phyloP scores from a whole-genome alignment of 2,797 vertebrate species.

The Coracias cyanogaster region DNA sequence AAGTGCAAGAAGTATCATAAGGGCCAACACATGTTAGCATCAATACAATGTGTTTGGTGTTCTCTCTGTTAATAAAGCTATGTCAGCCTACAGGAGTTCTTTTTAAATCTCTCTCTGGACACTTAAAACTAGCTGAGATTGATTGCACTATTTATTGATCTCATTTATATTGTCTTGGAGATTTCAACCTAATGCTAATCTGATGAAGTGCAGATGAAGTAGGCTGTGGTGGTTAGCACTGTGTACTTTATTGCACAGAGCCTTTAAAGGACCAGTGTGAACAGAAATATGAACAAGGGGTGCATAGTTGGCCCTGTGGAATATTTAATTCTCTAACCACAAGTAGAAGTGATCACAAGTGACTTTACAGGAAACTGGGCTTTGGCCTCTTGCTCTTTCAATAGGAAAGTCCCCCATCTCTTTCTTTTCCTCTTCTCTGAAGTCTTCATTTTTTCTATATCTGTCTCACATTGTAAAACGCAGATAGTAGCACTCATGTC shows the following conservation, averaged over 20 bases:
- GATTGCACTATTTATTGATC: slow-evolving; percentile 38
- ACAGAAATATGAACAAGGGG: background rate
- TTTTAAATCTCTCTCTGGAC: slow-evolving; percentile 10
- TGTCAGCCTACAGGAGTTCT: background rate
- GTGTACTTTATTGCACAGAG: background rate
- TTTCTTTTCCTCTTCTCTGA: slow-evolving; percentile 29
- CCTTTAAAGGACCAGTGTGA: background rate
- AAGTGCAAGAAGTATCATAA: background rate
- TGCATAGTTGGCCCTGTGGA: background rate
- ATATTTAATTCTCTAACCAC: background rate
- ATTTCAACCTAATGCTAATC: slow-evolving; percentile 46
- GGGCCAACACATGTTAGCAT: background rate
- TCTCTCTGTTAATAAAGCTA: background rate
- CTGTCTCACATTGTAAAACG: slow-evolving; percentile 64
- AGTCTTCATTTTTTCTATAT: slow-evolving; percentile 16
- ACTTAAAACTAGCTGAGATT: slow-evolving; percentile 14
- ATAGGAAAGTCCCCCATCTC: background rate
- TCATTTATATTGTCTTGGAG: slow-evolving; percentile 25
- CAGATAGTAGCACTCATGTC: slow-evolving; percentile 46
- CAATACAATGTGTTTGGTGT: background rate
- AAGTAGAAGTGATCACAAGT: background rate
- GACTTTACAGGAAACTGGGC: background rate
- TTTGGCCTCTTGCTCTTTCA: background rate
- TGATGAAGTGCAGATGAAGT: slow-evolving; percentile 53
- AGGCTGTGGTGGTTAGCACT: background rate